A percentile compares a stretch with the other conserved stretches of the same genome.
phyloP scores from a whole-genome alignment of 2,888 invertebrate genomes.

The Ernsta delagoae region DNA sequence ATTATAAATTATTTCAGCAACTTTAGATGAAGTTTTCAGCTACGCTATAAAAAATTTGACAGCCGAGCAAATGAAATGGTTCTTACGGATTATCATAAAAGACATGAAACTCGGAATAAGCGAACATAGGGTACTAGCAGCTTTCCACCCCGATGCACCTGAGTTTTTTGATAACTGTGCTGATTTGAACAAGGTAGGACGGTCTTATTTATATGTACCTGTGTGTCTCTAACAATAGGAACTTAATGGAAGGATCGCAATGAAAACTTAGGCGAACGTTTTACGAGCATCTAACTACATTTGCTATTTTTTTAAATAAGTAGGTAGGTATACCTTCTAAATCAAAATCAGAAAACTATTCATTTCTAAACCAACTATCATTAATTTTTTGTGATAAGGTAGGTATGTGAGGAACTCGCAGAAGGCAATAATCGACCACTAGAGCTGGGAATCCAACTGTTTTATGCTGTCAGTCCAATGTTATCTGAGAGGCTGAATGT shows the following conservation, averaged over 20 bases:
- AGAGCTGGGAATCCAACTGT: slow-evolving; percentile 88
- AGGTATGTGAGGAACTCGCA: slow-evolving; percentile 87
- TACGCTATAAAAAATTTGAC: slow-evolving; percentile 88
- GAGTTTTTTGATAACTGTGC: slow-evolving; percentile 89
- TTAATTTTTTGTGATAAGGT: background rate
- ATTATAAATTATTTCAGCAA: slow-evolving; percentile 49
- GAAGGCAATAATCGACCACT: slow-evolving; percentile 86
- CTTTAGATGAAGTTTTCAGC: slow-evolving; percentile 84
- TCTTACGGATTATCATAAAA: slow-evolving; percentile 94
- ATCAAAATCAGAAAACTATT: too few relatives aligned
- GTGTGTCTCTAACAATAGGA: too few relatives aligned
- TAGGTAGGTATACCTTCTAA: too few relatives aligned
- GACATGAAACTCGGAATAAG: slow-evolving; percentile 92
- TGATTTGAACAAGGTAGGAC: slow-evolving; percentile 10
- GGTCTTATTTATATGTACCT: too few relatives aligned
- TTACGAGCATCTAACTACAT: too few relatives aligned
- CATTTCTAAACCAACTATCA: too few relatives aligned
- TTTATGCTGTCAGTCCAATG: slow-evolving; percentile 95
- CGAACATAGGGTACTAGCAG: slow-evolving; percentile 87
- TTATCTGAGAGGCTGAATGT: slow-evolving; percentile 90
- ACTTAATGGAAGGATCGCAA: too few relatives aligned
- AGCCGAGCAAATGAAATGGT: slow-evolving; percentile 94
- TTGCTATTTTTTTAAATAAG: too few relatives aligned
- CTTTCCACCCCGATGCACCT: slow-evolving; percentile 92
- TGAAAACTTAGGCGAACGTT: too few relatives aligned